These are phyloP conservation scores for Babyrousa celebensis DNA, from an alignment of 2,797 vertebrate genomes.

Conservation along the genomic window DNA sequence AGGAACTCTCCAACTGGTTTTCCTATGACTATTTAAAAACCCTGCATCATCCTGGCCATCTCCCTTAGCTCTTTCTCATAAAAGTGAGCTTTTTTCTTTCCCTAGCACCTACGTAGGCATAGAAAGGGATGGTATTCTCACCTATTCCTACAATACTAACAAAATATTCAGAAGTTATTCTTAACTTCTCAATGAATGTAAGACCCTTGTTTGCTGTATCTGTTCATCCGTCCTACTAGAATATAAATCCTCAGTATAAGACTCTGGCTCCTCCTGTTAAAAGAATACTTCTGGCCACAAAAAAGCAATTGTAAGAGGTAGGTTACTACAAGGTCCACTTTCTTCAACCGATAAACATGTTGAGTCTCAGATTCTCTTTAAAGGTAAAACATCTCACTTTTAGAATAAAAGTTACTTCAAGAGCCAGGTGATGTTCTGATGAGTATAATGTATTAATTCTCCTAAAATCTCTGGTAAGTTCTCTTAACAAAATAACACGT, in stretches of 20 bases:
- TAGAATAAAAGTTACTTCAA: constrained; percentile 61
- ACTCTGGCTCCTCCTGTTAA: constrained; percentile 59
- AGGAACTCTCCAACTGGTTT: neutral
- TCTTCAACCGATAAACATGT: constrained; percentile 16
- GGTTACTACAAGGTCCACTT: neutral
- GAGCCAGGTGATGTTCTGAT: neutral
- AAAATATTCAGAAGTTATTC: constrained; percentile 71
- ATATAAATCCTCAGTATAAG: constrained; percentile 58
- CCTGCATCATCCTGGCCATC: neutral
- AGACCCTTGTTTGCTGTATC: constrained; percentile 56
- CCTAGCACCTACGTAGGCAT: neutral
- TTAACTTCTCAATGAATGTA: constrained; percentile 70
- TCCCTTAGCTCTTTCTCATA: constrained; percentile 14
- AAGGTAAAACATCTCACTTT: constrained; percentile 54
- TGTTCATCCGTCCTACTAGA: constrained; percentile 70
- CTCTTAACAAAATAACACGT: constrained; percentile 80
- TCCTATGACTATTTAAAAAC: constrained; percentile 44
- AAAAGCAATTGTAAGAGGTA: constrained; percentile 47
- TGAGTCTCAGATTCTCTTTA: constrained; percentile 49
- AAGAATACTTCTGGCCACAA: constrained; percentile 62
- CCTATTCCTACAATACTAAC: constrained; percentile 41
- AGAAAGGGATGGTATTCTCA: constrained; percentile 50
- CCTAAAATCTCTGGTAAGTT: constrained; percentile 76
- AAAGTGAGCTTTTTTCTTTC: constrained; percentile 72
- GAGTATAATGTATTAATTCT: constrained; percentile 61